Evolutionary conservation across 2,888 invertebrate genomes (phyloP), one percentile per base, ranked within the genome.

Genomic region (Leucoptera coffeella): DNA sequence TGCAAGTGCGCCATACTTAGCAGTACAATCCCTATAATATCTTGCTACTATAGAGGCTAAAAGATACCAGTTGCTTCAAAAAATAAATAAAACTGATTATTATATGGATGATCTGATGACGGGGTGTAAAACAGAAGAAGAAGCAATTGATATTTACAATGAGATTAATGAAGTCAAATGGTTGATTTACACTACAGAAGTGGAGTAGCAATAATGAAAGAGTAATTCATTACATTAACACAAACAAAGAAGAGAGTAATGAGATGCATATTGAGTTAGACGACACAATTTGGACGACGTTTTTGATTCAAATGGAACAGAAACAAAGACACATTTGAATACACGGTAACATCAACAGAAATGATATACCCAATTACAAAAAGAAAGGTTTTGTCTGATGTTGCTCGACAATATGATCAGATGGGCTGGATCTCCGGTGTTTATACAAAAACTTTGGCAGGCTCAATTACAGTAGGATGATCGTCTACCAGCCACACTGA

Each of bases 371-470:
- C n/a, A n/a, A n/a, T n/a, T n/a, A 36, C 35, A 3, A 38, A 38
- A 28, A 14, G 36, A 12, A 21, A 12, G 6, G 29, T 38, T 3
- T 19, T 36, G 8, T 32, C 36, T 2, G 32, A 35, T 17, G 14
- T 38, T 10, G 28, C 34, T 3, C 10, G 30, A 8, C 26, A 35
- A 9, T 37, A 22, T 19, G 36, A 37, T 24, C 35, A 35, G 12
- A 6, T 32, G n/a, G 38, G 36, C 5, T 33, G 31, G 32, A 7
- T 36, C 4, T 26, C 32, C 9, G 19, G 3, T 30, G 2, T 10
- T 37, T 1, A 23, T 36, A 7, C 32, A 36, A 29, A 27, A 29
- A 15, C 39, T 39, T 8, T 40, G 37, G 36, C 27, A 30, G 25
- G 11, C 27, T 2, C 23, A 27, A 11, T 12, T 38, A 10, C 26